Evolutionary conservation across 2,113 vertebrate species (phyloP).

Genomic region (Corythoichthys haematopterus): DNA sequence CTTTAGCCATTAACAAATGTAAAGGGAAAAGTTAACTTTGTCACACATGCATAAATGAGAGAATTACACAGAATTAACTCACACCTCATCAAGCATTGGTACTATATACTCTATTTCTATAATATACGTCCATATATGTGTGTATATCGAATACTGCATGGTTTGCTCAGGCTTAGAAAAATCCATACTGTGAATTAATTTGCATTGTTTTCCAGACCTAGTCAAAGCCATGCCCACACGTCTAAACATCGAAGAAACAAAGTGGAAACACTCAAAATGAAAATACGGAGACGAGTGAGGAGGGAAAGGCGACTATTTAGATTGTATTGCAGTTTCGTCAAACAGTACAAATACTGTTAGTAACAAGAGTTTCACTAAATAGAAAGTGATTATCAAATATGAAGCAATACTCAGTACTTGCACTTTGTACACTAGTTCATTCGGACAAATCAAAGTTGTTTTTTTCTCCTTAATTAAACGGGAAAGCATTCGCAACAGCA

Average conservation of each 20-base stretch:
- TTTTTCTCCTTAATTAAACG: neutral
- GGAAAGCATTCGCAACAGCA: constrained; percentile 71
- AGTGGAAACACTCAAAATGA: constrained; percentile 69
- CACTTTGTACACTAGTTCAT: constrained; percentile 87
- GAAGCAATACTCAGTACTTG: constrained; percentile 87
- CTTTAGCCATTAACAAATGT: constrained; percentile 86
- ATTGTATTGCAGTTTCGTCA: constrained; percentile 91
- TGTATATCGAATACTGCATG: constrained; percentile 96
- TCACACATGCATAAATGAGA: constrained; percentile 99
- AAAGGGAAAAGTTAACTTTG: constrained; percentile 83
- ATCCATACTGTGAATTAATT: constrained; percentile 84
- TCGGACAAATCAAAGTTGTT: constrained; percentile 36
- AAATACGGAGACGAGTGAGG: constrained; percentile 72
- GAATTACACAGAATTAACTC: constrained; percentile 98
- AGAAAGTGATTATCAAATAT: constrained; percentile 91
- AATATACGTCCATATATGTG: constrained; percentile 72
- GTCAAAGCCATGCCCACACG: constrained; percentile 88
- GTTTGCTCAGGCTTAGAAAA: constrained; percentile 91
- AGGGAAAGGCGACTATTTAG: constrained; percentile 77
- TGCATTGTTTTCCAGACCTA: constrained; percentile 83
- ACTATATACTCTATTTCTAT: constrained; percentile 94
- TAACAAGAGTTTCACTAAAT: constrained; percentile 79
- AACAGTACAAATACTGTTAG: constrained; percentile 87
- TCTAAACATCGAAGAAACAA: constrained; percentile 80
- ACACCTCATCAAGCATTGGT: constrained; percentile 97